Percentiles rank a stretch among this genome's conserved stretches.
These are phyloP conservation scores for Corynorhinus townsendii DNA, from an alignment of 2,113 vertebrate genomes.

Conservation along the genomic window DNA sequence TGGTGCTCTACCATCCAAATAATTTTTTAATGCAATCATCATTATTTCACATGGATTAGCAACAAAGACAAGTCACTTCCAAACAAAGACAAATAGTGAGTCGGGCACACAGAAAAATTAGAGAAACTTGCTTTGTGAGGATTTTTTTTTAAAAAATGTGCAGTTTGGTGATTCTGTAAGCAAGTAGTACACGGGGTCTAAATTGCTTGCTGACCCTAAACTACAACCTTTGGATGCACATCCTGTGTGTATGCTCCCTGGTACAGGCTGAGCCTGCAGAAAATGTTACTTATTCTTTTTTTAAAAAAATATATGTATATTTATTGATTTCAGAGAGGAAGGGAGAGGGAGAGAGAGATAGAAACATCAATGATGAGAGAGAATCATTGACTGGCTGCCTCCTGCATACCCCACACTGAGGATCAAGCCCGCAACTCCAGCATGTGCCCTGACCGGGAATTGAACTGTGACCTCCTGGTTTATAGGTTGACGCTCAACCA, in stretches of 20 bases:
- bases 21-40: constrained; percentile 44
- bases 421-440: background rate
- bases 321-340: too few relatives aligned
- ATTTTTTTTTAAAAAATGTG: constrained; percentile 11
- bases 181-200: background rate
- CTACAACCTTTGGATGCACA: background rate
- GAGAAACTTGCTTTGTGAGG: constrained; percentile 1
- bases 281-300: background rate
- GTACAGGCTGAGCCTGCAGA: background rate
- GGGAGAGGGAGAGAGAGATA: too few relatives aligned
- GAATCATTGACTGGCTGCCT: background rate
- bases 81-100: constrained; percentile 63
- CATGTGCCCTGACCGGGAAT: background rate
- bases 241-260: background rate
- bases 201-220: background rate
- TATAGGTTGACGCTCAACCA: background rate
- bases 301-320: too few relatives aligned
- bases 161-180: constrained; percentile 20
- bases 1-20: constrained; percentile 6
- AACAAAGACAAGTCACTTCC: constrained; percentile 46
- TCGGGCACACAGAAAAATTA: background rate
- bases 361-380: too few relatives aligned
- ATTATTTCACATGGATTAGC: constrained; percentile 50
- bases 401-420: background rate
- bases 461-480: background rate